Percentiles rank a stretch among this genome's conserved stretches.
Conservation (phyloP, 2,113 vertebrate genomes). For the Conger conger region DNA sequence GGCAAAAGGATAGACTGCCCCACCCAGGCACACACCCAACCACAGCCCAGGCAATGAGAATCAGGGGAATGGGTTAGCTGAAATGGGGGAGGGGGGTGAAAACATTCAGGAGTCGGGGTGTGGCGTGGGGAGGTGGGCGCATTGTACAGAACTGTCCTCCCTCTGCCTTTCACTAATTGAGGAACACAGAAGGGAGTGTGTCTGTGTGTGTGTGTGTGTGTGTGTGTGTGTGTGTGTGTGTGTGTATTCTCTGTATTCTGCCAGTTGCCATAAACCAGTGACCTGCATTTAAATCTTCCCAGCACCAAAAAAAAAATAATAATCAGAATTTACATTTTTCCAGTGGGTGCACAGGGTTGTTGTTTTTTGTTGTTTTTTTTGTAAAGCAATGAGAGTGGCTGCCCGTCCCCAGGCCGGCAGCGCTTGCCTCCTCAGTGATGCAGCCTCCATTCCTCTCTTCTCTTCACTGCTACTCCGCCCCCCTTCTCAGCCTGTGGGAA, state of each 20-base stretch:
- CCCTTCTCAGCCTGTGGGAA: slow-evolving; percentile 20
- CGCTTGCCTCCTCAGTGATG: background rate
- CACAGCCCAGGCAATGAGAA: background rate
- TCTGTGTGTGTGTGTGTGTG: background rate
- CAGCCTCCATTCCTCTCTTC: background rate
- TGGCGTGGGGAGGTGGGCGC: background rate
- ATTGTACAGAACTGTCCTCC: too few relatives aligned
- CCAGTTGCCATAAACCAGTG: background rate
- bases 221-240: background rate
- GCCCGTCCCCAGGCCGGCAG: background rate
- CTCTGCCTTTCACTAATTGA: too few relatives aligned
- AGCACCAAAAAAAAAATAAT: background rate
- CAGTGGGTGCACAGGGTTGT: background rate
- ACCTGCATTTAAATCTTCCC: background rate
- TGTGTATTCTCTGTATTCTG: slow-evolving; percentile 21
- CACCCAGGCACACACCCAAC: too few relatives aligned
- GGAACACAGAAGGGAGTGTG: slow-evolving; percentile 19
- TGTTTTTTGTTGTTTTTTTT: too few relatives aligned
- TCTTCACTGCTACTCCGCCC: slow-evolving; percentile 1
- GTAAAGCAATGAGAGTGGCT: background rate
- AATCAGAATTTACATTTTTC: background rate
- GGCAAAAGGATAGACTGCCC: background rate
- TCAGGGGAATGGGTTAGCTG: too few relatives aligned
- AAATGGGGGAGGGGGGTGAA: background rate
- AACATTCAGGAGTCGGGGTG: background rate